Percentiles rank a stretch among this genome's conserved stretches.
phyloP scores from a whole-genome alignment of 2,797 vertebrate genomes.

The Enteromius radiatus region DNA sequence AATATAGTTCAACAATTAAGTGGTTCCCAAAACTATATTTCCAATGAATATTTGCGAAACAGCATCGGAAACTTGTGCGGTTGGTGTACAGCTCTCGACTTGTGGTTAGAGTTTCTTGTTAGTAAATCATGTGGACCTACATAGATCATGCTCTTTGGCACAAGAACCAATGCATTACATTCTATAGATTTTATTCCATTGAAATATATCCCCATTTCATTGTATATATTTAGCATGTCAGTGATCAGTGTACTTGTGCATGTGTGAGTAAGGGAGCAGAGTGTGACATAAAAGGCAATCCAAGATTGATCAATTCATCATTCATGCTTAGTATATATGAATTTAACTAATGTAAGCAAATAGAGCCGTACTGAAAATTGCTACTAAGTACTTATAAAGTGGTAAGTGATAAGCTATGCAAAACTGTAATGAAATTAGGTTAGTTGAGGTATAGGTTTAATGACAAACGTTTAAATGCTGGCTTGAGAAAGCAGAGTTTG shows the following conservation, averaged over 20 bases:
- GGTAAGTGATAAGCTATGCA: neutral
- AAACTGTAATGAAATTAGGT: too few relatives aligned
- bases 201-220: neutral
- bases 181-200: neutral
- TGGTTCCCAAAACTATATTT: neutral
- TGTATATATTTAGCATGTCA: neutral
- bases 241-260: neutral
- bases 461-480: too few relatives aligned
- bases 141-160: neutral
- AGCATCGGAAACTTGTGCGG: neutral
- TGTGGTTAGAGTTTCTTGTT: neutral
- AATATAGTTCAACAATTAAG: neutral
- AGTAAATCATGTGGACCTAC: too few relatives aligned
- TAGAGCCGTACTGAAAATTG: neutral
- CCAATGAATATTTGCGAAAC: neutral
- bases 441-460: too few relatives aligned
- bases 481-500: too few relatives aligned
- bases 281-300: neutral
- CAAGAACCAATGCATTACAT: neutral
- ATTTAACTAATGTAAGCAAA: neutral
- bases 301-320: neutral
- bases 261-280: neutral
- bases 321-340: neutral
- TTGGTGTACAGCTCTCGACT: neutral
- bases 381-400: neutral